Percentiles rank a stretch among this genome's conserved stretches.
Conservation (phyloP, 2,113 vertebrate genomes). For the Elgaria multicarinata region DNA sequence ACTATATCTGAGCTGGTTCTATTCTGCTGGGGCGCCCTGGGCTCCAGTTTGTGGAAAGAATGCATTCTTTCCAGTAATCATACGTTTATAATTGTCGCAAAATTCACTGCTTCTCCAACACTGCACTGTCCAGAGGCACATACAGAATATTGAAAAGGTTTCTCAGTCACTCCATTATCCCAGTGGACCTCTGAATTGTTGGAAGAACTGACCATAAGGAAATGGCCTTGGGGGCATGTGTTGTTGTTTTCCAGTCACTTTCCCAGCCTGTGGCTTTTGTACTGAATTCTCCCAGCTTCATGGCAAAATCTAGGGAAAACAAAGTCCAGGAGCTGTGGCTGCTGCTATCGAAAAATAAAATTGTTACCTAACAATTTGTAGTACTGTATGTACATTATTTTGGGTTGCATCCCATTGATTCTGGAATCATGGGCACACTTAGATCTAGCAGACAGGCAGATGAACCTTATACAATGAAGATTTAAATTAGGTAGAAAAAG, state of each 20-base stretch:
- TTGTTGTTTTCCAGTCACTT: not conserved
- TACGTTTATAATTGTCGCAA: not conserved
- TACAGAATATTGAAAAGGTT: not conserved
- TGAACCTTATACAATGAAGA: not conserved
- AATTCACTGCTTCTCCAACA: not conserved
- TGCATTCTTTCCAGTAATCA: not conserved
- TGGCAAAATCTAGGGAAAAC: not conserved
- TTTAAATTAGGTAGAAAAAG: not conserved
- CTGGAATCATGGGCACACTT: not conserved
- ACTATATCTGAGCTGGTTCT: not conserved
- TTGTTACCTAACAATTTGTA: not conserved
- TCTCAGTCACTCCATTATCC: not conserved
- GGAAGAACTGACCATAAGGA: not conserved
- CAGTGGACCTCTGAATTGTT: not conserved
- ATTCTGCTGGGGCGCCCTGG: not conserved
- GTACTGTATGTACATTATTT: not conserved
- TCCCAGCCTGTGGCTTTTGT: not conserved
- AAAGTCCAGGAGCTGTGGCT: not conserved
- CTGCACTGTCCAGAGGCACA: not conserved
- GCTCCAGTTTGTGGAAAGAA: not conserved
- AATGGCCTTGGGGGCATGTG: too few species aligned
- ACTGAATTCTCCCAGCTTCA: not conserved
- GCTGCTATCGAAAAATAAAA: not conserved
- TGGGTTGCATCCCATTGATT: not conserved
- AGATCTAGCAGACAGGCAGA: not conserved